Conservation (phyloP, 2,113 vertebrate species). For the Corydoras maculifer region DNA sequence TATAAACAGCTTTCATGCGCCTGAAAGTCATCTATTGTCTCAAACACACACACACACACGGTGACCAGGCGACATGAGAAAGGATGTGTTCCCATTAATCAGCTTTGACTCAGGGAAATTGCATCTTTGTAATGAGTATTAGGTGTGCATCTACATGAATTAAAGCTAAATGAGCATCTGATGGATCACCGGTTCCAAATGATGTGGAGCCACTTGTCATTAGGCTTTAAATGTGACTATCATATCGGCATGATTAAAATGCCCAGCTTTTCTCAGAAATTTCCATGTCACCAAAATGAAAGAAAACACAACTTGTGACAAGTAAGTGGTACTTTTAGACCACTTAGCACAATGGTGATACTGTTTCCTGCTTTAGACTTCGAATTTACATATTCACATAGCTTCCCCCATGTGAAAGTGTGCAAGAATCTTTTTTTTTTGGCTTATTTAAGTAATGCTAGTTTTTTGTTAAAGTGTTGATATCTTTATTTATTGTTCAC, state of each 20-base stretch:
- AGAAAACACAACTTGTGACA: constrained; percentile 39
- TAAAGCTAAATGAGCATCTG: constrained; percentile 74
- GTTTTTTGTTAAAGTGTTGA: no score
- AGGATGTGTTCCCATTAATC: constrained; percentile 69
- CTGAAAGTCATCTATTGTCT: constrained; percentile 68
- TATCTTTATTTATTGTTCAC: no score
- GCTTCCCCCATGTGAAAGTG: no score
- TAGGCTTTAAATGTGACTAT: constrained; percentile 71
- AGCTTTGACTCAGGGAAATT: constrained; percentile 72
- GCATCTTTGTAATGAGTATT: constrained; percentile 80
- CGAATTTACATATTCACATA: no score
- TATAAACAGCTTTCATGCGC: constrained; percentile 38
- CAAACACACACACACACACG: constrained; percentile 31
- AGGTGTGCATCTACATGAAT: constrained; percentile 80
- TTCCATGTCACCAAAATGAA: constrained; percentile 45
- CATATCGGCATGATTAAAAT: constrained; percentile 71
- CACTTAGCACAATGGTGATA: no score
- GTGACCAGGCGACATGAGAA: constrained; percentile 58
- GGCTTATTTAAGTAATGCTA: no score
- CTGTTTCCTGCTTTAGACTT: no score
- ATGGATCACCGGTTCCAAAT: constrained; percentile 71
- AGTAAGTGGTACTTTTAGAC: not conserved
- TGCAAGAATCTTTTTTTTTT: no score
- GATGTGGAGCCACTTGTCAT: constrained; percentile 62
- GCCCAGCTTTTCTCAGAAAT: constrained; percentile 33